Base-by-base conservation (phyloP, 2,888 invertebrate genomes). In the Halocaridina rubra region DNA sequence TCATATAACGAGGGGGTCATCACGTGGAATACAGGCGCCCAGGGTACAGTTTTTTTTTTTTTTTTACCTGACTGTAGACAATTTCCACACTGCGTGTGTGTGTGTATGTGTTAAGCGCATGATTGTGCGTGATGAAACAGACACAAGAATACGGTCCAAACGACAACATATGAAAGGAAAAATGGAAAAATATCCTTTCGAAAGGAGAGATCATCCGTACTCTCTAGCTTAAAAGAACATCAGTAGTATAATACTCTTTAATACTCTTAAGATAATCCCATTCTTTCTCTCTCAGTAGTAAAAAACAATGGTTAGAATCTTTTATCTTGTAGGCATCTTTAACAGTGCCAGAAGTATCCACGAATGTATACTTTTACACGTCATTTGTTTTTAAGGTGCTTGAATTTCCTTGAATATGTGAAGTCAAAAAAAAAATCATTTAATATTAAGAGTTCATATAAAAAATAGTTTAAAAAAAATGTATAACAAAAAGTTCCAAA, bases 401-500 rank as follows among this genome's bases (percentile, higher is more conserved):
- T 61, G 27, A 61, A 29, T 61, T 61, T 22, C 32, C 59, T 77
- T n/a, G n/a, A 53, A 61, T 77, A 61, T 61, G 61, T 61, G 59
- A 77, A 77, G 76, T 77, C 76, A 76, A 57, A 69, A 61, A 30
- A n/a, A n/a, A n/a, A n/a, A n/a, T n/a, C n/a, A n/a, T n/a, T n/a
- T n/a, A n/a, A n/a, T n/a, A n/a, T n/a, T 39, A 10, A 33, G n/a
- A 46, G 24, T 74, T n/a, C 46, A 46, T 39, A 46, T 46, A 7
- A 74, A 39, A 74, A n/a, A 10, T n/a, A n/a, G n/a, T n/a, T n/a
- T n/a, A n/a, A n/a, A n/a, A n/a, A n/a, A n/a, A n/a, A n/a, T n/a
- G n/a, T n/a, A n/a, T n/a, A n/a, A n/a, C n/a, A n/a, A n/a, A 53
- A 7, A 19, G 53, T 53, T 53, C 53, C 53, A 53, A 53, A 53